Evolutionary conservation across 2,113 vertebrate genomes (phyloP).

Genomic region (Silurus asotus): DNA sequence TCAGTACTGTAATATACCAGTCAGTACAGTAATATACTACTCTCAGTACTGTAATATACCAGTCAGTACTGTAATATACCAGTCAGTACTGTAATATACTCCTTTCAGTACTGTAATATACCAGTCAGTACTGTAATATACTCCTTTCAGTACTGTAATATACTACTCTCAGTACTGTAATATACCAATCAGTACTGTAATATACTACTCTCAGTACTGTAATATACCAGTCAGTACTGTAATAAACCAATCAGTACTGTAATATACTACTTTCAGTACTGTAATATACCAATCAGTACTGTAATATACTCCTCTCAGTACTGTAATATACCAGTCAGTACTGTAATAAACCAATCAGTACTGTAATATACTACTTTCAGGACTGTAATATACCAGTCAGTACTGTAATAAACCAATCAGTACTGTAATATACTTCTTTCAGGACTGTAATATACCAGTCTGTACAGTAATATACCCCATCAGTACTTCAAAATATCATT

Average conservation of each 20-base stretch:
- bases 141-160: not conserved
- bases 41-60: not conserved
- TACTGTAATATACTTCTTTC: too few relatives aligned
- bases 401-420: not conserved
- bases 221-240: not conserved
- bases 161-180: not conserved
- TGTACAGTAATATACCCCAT: not conserved
- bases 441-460: not conserved
- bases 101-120: too few relatives aligned
- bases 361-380: not conserved
- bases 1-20: too few relatives aligned
- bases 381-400: not conserved
- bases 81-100: not conserved
- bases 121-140: not conserved
- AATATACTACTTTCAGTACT: not conserved
- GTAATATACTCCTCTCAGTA: not conserved
- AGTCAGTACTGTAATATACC: not conserved
- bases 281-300: not conserved
- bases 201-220: too few relatives aligned
- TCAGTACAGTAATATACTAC: not conserved
- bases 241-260: not conserved
- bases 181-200: not conserved
- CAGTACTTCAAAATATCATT: not conserved
- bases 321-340: not conserved
- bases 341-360: not conserved